Conservation (phyloP, 2,888 invertebrate genomes). For the Thyatira batis region DNA sequence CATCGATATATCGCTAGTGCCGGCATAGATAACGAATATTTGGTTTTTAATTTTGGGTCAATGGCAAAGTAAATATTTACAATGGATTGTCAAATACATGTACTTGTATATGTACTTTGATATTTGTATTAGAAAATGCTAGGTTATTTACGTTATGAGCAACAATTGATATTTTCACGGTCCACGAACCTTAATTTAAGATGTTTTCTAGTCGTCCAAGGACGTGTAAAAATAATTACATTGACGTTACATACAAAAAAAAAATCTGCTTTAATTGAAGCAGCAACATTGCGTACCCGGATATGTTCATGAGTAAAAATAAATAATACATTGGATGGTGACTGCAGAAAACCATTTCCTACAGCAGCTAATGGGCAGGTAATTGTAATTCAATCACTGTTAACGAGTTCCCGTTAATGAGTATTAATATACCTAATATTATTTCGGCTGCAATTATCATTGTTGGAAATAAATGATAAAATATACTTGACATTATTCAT, state of each 20-base stretch:
- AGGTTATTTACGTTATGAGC: constrained; percentile 18
- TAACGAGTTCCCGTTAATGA: constrained; percentile 15
- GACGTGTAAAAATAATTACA: constrained; percentile 47
- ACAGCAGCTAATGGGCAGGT: constrained; percentile 7
- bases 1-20: background rate
- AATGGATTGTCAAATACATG: constrained; percentile 6
- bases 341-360: constrained; percentile 34
- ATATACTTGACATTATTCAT: background rate
- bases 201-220: constrained; percentile 53
- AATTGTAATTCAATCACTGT: background rate
- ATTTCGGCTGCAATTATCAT: background rate
- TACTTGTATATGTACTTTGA: constrained; percentile 14
- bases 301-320: constrained; percentile 29
- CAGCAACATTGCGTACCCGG: constrained; percentile 26
- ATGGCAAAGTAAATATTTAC: constrained; percentile 6
- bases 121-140: background rate
- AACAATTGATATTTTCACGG: constrained; percentile 61
- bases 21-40: background rate
- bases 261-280: constrained; percentile 40
- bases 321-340: constrained; percentile 26
- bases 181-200: constrained; percentile 57
- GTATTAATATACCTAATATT: constrained; percentile 16
- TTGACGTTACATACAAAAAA: constrained; percentile 24
- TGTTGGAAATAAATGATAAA: background rate
- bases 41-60: constrained; percentile 6